Evolutionary conservation across 2,797 vertebrate species (phyloP).

Genomic region (Urocyon cinereoargenteus): DNA sequence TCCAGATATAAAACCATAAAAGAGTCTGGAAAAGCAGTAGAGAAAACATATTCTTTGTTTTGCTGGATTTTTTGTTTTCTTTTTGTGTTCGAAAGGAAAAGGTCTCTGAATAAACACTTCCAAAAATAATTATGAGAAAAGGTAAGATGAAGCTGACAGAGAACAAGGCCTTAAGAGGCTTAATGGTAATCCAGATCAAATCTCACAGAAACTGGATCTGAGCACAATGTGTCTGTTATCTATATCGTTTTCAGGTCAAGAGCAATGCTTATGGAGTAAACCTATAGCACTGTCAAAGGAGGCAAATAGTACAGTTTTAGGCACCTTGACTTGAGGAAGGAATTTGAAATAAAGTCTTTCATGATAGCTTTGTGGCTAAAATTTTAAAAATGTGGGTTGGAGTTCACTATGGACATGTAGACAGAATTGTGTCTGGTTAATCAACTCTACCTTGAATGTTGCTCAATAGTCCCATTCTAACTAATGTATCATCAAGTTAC

Average conservation of each 20-base stretch:
- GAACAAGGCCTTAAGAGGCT: slow-evolving; percentile 15
- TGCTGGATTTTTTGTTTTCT: not conserved
- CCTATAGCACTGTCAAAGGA: not conserved
- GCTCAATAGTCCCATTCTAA: not conserved
- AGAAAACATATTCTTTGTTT: not conserved
- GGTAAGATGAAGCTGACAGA: not conserved
- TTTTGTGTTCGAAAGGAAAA: not conserved
- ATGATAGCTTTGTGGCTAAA: not conserved
- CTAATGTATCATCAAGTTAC: not conserved
- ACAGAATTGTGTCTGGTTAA: slow-evolving; percentile 3
- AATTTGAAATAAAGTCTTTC: slow-evolving; percentile 55
- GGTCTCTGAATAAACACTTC: not conserved
- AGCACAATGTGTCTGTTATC: not conserved
- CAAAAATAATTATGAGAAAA: slow-evolving; percentile 32
- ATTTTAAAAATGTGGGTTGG: not conserved
- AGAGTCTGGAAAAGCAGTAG: not conserved
- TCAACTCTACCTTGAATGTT: not conserved
- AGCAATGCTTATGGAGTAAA: not conserved
- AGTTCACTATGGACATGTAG: not conserved
- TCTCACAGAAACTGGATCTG: not conserved
- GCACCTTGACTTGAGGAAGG: not conserved
- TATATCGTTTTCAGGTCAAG: slow-evolving; percentile 14
- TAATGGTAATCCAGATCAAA: not conserved
- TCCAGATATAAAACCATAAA: not conserved
- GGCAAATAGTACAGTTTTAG: not conserved